Conservation (phyloP, 2,113 vertebrate species). For the Pterocles gutturalis region DNA sequence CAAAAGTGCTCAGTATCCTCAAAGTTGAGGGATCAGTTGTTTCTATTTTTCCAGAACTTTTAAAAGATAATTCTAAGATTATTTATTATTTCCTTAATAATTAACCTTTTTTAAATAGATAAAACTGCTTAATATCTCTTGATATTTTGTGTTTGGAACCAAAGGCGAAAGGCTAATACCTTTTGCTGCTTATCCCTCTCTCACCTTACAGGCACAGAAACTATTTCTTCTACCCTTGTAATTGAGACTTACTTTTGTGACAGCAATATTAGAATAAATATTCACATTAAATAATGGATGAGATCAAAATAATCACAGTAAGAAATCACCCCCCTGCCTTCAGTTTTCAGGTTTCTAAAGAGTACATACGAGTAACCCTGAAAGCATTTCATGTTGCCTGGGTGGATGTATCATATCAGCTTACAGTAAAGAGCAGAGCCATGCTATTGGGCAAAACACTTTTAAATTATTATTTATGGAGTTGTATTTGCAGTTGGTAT, state of each 20-base stretch:
- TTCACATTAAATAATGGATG: neutral
- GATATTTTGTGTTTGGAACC: neutral
- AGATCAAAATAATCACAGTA: neutral
- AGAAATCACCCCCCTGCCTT: neutral
- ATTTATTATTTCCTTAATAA: neutral
- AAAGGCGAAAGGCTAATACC: neutral
- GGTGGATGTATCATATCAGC: conserved; percentile 24
- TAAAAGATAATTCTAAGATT: neutral
- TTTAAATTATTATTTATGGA: conserved; percentile 63
- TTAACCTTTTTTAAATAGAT: neutral
- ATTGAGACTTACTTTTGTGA: neutral
- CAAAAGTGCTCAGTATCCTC: neutral
- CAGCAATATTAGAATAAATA: neutral
- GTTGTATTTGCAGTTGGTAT: conserved; percentile 13
- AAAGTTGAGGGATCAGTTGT: neutral
- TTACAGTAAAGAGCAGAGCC: conserved; percentile 29
- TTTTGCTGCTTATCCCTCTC: neutral
- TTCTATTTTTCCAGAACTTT: neutral
- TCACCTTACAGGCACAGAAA: neutral
- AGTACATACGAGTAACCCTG: neutral
- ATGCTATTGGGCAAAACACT: conserved; percentile 32
- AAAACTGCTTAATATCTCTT: neutral
- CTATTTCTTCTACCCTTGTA: neutral
- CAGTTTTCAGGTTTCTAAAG: neutral
- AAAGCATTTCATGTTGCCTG: neutral